Percentiles rank a stretch among this genome's conserved stretches.
Evolutionary conservation across 2,888 invertebrate species (phyloP).

Genomic region (Drosophila atroscutellata): DNA sequence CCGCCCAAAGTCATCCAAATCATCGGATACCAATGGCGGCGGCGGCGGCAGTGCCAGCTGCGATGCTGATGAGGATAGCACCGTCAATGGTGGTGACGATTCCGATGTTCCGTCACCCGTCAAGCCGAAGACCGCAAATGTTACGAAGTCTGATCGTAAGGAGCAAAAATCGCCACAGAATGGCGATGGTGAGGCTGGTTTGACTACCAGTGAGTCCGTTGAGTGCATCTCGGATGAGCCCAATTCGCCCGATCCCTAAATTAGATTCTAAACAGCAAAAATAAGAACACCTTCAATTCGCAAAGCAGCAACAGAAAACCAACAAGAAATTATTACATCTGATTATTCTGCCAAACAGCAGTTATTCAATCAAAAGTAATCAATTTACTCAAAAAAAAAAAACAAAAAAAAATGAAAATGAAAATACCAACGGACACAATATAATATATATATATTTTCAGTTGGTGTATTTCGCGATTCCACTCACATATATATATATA

Average conservation of each 20-base stretch:
- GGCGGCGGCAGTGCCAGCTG: constrained; percentile 10
- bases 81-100: constrained; percentile 14
- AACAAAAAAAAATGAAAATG: neutral
- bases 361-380: constrained; percentile 2
- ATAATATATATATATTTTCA: neutral
- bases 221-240: constrained; percentile 54
- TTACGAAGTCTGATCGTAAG: constrained; percentile 27
- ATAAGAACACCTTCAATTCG: constrained; percentile 31
- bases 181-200: constrained; percentile 24
- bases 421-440: neutral
- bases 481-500: constrained; percentile 6
- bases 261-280: constrained; percentile 13
- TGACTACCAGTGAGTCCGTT: constrained; percentile 28
- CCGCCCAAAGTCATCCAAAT: constrained; percentile 13
- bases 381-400: neutral
- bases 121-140: constrained; percentile 4
- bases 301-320: constrained; percentile 1
- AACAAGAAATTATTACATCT: neutral
- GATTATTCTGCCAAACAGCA: neutral
- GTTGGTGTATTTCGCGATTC: neutral
- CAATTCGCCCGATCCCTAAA: constrained; percentile 32
- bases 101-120: neutral
- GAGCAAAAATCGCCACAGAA: constrained; percentile 18
- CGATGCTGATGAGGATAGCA: constrained; percentile 34
- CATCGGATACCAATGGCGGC: constrained; percentile 1